Evolutionary conservation across 1,140 invertebrate species (phyloP).

Genomic region (Drosophila trapezifrons): DNA sequence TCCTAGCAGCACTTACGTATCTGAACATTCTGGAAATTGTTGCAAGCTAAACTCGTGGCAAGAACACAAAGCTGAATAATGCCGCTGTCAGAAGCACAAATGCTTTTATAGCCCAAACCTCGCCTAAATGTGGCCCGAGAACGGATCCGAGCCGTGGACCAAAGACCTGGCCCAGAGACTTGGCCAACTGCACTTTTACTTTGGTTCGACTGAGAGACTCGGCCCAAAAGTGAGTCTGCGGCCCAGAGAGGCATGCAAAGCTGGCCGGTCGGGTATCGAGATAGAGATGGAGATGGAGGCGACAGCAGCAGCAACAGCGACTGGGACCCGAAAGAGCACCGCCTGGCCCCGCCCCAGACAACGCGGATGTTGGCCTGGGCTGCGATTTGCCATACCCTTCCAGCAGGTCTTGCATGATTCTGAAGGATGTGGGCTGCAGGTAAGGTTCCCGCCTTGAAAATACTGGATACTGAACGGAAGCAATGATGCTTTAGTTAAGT

Average conservation of each 20-base stretch:
- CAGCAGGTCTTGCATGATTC: background rate
- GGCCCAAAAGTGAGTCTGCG: slow-evolving; percentile 43
- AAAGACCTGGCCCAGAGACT: slow-evolving; percentile 33
- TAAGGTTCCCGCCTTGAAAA: background rate
- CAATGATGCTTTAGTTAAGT: too few species aligned
- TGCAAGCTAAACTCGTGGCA: slow-evolving; percentile 45
- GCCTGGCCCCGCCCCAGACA: slow-evolving; percentile 31
- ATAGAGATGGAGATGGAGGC: slow-evolving; percentile 28
- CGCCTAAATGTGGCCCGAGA: slow-evolving; percentile 50
- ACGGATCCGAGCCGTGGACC: slow-evolving; percentile 22
- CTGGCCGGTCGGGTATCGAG: slow-evolving; percentile 31
- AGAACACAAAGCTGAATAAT: slow-evolving; percentile 79
- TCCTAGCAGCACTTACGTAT: slow-evolving; percentile 62
- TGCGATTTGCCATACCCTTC: slow-evolving; percentile 21
- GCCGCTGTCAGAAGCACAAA: slow-evolving; percentile 48
- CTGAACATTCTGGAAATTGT: slow-evolving; percentile 68
- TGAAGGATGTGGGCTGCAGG: background rate
- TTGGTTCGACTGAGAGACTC: slow-evolving; percentile 53
- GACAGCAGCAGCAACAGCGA: background rate
- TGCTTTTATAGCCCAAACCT: slow-evolving; percentile 75
- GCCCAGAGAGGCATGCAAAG: slow-evolving; percentile 64
- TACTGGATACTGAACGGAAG: too few species aligned
- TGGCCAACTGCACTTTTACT: slow-evolving; percentile 68
- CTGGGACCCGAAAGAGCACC: slow-evolving; percentile 21
- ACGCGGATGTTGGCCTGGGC: slow-evolving; percentile 60